Evolutionary conservation across 2,888 invertebrate species (phyloP).

Genomic region (Dolichomitus sp.): DNA sequence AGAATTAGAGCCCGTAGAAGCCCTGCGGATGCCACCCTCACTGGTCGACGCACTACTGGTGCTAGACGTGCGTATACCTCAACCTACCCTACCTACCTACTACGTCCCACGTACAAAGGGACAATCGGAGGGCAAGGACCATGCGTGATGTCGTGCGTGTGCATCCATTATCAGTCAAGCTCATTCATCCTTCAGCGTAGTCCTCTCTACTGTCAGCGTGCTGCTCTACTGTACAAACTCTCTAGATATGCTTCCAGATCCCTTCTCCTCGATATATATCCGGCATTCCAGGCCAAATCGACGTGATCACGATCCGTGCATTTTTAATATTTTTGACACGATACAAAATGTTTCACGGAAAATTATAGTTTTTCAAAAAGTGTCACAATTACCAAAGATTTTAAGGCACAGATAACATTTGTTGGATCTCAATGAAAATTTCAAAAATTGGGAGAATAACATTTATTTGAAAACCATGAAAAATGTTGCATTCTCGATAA

Average conservation of each 20-base stretch:
- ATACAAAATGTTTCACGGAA: background rate
- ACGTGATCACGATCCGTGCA: background rate
- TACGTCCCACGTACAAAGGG: slow-evolving; percentile 69
- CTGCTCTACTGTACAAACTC: slow-evolving; percentile 34
- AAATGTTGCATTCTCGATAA: no score
- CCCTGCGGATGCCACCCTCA: slow-evolving; percentile 14
- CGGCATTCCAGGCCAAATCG: background rate
- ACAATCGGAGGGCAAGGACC: slow-evolving; percentile 70
- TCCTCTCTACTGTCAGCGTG: slow-evolving; percentile 55
- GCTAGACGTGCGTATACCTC: slow-evolving; percentile 26
- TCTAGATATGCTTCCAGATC: slow-evolving; percentile 6
- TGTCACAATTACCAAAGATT: no score
- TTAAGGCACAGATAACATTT: no score
- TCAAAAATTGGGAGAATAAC: no score
- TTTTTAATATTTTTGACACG: no score
- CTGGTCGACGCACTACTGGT: background rate
- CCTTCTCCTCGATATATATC: background rate
- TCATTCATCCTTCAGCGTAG: slow-evolving; percentile 62
- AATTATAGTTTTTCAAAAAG: no score
- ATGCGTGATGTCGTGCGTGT: slow-evolving; percentile 71
- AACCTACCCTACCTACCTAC: slow-evolving; percentile 2
- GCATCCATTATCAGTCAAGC: slow-evolving; percentile 72
- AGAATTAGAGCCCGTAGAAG: slow-evolving; percentile 9
- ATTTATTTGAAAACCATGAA: no score
- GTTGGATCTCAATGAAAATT: no score